A percentile compares a stretch with the other conserved stretches of the same genome.
phyloP scores from a whole-genome alignment of 2,888 invertebrate genomes.

The Caenorhabditis imperialis region DNA sequence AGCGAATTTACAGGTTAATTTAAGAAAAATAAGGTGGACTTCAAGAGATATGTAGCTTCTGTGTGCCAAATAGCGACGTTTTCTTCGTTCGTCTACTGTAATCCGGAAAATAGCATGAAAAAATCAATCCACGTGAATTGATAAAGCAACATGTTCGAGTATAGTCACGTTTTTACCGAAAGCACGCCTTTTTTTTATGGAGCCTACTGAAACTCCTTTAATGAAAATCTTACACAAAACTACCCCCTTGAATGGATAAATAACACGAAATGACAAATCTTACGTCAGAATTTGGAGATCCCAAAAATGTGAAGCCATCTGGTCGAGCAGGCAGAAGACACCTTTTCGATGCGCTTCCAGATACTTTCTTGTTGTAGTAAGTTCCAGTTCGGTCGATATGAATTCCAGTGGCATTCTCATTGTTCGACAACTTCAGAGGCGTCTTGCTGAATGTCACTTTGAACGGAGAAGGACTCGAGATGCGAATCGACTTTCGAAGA shows the following conservation, averaged over 20 bases:
- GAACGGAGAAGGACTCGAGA: slow-evolving; percentile 44
- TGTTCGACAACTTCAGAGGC: slow-evolving; percentile 52
- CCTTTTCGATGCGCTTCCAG: slow-evolving; percentile 32
- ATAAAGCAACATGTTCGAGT: too few species aligned
- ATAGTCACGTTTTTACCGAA: too few species aligned
- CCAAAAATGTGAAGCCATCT: slow-evolving; percentile 32
- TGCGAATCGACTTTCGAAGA: slow-evolving; percentile 18
- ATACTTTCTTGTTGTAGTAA: slow-evolving; percentile 32
- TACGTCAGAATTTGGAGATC: slow-evolving; percentile 47
- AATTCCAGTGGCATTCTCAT: slow-evolving; percentile 46
- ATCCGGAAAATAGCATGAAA: too few species aligned
- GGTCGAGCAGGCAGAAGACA: slow-evolving; percentile 24
- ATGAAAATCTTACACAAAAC: too few species aligned
- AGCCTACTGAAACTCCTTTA: too few species aligned
- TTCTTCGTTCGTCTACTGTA: too few species aligned
- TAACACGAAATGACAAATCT: background rate
- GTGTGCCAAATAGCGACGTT: too few species aligned
- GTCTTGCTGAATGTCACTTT: slow-evolving; percentile 42
- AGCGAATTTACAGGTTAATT: too few species aligned
- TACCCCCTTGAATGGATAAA: too few species aligned
- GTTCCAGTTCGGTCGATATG: slow-evolving; percentile 38
- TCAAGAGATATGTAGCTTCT: too few species aligned
- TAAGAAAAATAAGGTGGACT: background rate
- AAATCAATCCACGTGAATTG: too few species aligned
- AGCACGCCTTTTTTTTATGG: too few species aligned